Evolutionary conservation across 2,797 vertebrate species (phyloP), one percentile per base, ranked within the genome.

Genomic region (Sylvilagus floridanus): DNA sequence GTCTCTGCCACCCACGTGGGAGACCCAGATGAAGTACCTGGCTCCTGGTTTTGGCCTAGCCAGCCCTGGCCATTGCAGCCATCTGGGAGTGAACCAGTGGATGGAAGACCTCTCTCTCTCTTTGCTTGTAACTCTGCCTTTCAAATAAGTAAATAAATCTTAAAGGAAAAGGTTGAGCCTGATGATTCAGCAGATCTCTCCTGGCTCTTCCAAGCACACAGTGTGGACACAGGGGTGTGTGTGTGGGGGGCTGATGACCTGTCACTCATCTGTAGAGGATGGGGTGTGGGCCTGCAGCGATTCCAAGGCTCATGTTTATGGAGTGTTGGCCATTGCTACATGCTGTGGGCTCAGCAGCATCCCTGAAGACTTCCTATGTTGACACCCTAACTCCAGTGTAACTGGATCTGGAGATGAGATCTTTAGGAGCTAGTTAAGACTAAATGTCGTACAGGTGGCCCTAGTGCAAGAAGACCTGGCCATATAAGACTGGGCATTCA

Each of bases 281-380:
- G 17, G 21, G 65, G 16, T 2, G 5, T 42, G 52, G 14, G 17
- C 28, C 32, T 42, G 1, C 37, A 30, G 69, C 0, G 0, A 35
- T 16, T n/a, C 66, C 54, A 16, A 21, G 24, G 12, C 52, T 62
- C 42, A 5, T 19, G 30, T 65, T 65, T 32, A n/a, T 0, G 2
- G 42, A 35, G 24, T 30, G 62, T 1, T 50, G 42, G 7, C 26
- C 7, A 17, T n/a, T 2, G 10, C 66, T 1, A 0, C 3, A 42
- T 7, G n/a, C 62, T 79, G 1, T 9, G 8, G 19, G 17, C 6
- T 47, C 62, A 47, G 16, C 2, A 54, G 69, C 66, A 42, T 66
- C 35, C 28, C 9, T 0, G 17, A 21, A n/a, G 68, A 57, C 73
- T 77, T 13, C 47, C 0, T 14, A 24, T 8, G 22, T n/a, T 2